Percentiles rank a stretch among this genome's conserved stretches.
Evolutionary conservation across 2,113 vertebrate species (phyloP).

Genomic region (Paramisgurnus dabryanus): DNA sequence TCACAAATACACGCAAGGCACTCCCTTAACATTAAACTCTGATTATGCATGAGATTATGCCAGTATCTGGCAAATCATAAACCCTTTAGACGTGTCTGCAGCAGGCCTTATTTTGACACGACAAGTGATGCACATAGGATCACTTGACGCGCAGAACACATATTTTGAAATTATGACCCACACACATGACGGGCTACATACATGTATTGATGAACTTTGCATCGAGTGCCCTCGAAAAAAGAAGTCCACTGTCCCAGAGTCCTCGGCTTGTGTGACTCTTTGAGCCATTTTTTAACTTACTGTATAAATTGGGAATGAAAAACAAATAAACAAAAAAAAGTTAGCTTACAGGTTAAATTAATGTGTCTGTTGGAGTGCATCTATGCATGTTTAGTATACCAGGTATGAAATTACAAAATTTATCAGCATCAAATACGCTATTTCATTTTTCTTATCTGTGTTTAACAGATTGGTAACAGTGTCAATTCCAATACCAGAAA

Average conservation of each 20-base stretch:
- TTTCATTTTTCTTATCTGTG: constrained; percentile 68
- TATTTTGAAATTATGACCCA: no score
- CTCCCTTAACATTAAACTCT: no score
- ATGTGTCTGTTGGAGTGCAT: constrained; percentile 1
- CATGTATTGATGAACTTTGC: no score
- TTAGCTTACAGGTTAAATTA: neutral
- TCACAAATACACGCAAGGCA: no score
- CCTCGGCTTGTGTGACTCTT: neutral
- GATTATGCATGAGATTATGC: no score
- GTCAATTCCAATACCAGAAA: constrained; percentile 8
- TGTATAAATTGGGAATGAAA: neutral
- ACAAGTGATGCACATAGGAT: no score
- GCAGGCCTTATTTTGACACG: no score
- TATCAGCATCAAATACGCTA: constrained; percentile 69
- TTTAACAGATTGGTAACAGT: constrained; percentile 54
- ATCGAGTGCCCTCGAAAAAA: no score
- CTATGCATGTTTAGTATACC: neutral
- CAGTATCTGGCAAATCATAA: no score
- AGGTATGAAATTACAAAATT: constrained; percentile 61
- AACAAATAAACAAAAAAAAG: neutral
- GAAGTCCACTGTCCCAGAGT: neutral
- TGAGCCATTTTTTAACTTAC: neutral
- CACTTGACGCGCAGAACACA: no score
- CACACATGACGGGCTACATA: no score
- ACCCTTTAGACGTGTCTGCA: no score